A percentile compares a stretch with the other conserved stretches of the same genome.
phyloP scores from a whole-genome alignment of 2,113 vertebrate species.

The Thymallus thymallus region DNA sequence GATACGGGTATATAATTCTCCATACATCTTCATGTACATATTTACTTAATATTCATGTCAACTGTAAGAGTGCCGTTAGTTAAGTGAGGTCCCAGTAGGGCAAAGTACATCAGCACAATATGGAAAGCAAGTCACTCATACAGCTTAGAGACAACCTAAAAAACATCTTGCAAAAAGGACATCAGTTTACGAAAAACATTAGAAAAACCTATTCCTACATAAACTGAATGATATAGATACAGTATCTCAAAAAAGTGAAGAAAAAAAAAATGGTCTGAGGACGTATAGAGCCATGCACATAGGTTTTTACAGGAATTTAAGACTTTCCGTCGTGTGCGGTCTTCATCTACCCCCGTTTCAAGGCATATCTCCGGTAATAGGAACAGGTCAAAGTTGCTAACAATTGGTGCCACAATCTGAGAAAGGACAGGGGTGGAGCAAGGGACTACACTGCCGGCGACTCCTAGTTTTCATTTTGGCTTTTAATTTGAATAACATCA shows the following conservation, averaged over 20 bases:
- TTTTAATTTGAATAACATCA: conserved; percentile 46
- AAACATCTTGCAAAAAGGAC: conserved; percentile 16
- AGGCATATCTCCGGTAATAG: conserved; percentile 58
- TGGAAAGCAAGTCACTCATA: conserved; percentile 33
- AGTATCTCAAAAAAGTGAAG: conserved; percentile 23
- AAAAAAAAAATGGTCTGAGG: too few relatives aligned
- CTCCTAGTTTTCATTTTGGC: conserved; percentile 43
- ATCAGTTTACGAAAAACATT: conserved; percentile 34
- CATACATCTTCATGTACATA: conserved; percentile 47
- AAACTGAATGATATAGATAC: conserved; percentile 23
- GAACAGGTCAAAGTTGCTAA: conserved; percentile 14
- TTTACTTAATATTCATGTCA: conserved; percentile 26
- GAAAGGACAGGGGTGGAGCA: conserved; percentile 15
- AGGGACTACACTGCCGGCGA: conserved; percentile 22
- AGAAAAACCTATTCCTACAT: conserved; percentile 23
- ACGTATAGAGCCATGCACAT: conserved; percentile 26
- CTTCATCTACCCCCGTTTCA: conserved; percentile 38
- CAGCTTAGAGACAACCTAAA: conserved; percentile 5
- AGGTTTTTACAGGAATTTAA: conserved; percentile 31
- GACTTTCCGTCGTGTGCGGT: conserved; percentile 17
- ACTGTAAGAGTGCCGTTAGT: conserved; percentile 30
- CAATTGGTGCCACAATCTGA: conserved; percentile 15
- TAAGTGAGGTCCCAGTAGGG: conserved; percentile 23
- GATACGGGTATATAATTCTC: conserved; percentile 46
- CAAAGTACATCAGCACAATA: conserved; percentile 30